Base-by-base conservation (phyloP, 2,113 vertebrate species). In the Brachyistius frenatus region DNA sequence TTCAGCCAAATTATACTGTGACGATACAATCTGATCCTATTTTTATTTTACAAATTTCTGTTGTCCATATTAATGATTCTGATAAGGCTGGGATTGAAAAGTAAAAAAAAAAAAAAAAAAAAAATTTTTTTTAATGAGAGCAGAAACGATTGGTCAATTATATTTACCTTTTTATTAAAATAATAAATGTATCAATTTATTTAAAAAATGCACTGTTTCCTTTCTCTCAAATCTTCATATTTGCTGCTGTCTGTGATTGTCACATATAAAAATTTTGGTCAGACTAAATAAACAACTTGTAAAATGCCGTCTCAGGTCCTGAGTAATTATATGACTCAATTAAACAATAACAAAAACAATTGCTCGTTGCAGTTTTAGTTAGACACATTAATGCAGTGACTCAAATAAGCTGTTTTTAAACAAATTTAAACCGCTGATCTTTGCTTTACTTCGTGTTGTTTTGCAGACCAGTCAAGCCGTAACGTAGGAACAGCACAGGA, bases 21-120 rank as follows among this genome's bases (percentile, higher is more conserved):
- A 60, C 32, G 58, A 73, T 73, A 8, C 33, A 7, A 67, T 55
- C 50, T 44, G 32, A 64, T 50, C 16, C 5, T 47, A 0, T 61
- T 41, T 41, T 55, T 55, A 30, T 54, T 23, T n/a, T 41, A 60
- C 49, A 39, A 3, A 46, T 58, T 64, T 46, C 35, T 41, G 3
- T 33, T 65, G 33, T 44, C n/a, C 13, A 46, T 56, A 60, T 41
- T 32, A 54, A 55, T 63, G 16, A 47, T 61, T 60, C 8, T 56
- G 14, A 56, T 5, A 39, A 23, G 32, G 4, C 8, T 37, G n/a
- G 30, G 23, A 61, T 52, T 60, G 31, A 30, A 69, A 49, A 35
- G 2, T 5, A 11, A 44, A 14, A 35, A 33, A 35, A 30, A 69
- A 49, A 35, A 1, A 2, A 11, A 44, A 14, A 35, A 33, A 35